Evolutionary conservation across 2,113 vertebrate genomes (phyloP).

Genomic region (Alces alces): DNA sequence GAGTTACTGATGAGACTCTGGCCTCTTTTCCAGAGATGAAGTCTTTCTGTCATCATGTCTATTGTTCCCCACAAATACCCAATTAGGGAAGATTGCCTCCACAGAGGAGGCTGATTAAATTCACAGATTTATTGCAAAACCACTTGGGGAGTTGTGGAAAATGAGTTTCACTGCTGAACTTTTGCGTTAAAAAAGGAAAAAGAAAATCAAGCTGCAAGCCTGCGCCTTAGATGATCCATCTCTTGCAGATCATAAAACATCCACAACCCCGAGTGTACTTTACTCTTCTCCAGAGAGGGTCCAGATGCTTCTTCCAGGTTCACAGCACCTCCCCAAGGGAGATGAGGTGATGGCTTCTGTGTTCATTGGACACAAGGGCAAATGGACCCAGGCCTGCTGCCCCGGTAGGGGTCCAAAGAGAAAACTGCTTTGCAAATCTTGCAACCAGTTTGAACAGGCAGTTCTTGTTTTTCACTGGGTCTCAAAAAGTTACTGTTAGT

Average conservation of each 20-base stretch:
- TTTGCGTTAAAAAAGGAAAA: not conserved
- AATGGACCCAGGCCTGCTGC: not conserved
- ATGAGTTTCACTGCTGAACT: constrained; percentile 50
- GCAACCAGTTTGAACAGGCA: too few relatives aligned
- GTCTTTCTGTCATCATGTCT: constrained; percentile 45
- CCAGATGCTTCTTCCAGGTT: constrained; percentile 21
- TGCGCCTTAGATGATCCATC: constrained; percentile 3
- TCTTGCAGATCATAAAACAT: constrained; percentile 24
- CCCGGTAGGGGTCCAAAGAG: not conserved
- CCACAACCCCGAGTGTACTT: not conserved
- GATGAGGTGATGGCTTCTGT: not conserved
- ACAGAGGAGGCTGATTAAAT: constrained; percentile 38
- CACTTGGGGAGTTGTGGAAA: constrained; percentile 40
- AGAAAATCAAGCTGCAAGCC: not conserved
- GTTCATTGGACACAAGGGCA: not conserved
- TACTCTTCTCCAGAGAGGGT: constrained; percentile 11
- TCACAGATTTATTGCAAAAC: constrained; percentile 53
- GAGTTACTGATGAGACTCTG: not conserved
- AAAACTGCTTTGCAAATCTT: not conserved
- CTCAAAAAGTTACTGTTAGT: not conserved
- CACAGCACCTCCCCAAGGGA: not conserved
- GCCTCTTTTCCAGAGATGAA: constrained; percentile 9
- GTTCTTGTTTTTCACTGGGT: not conserved
- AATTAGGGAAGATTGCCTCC: constrained; percentile 41
- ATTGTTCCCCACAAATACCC: constrained; percentile 32